phyloP scores from a whole-genome alignment of 1,140 invertebrate genomes.

The Archivesica marissinica region DNA sequence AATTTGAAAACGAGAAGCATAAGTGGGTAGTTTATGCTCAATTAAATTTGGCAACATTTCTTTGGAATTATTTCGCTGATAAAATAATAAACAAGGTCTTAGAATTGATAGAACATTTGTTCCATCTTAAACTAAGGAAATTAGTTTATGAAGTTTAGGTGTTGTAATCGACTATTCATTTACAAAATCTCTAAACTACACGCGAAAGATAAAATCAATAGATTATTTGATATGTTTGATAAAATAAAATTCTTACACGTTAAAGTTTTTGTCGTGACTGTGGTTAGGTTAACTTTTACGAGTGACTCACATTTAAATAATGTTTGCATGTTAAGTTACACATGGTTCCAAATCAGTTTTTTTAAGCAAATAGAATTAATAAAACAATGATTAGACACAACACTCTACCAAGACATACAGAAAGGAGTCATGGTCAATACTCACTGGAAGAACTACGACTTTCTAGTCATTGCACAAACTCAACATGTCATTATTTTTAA shows the following conservation, averaged over 20 bases:
- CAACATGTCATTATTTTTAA: too few species aligned
- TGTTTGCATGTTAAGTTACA: neutral
- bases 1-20: neutral
- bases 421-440: too few species aligned
- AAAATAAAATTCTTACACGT: slow-evolving; percentile 29
- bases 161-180: slow-evolving; percentile 44
- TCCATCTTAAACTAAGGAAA: neutral
- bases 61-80: slow-evolving; percentile 10
- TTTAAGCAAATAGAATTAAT: too few species aligned
- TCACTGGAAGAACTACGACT: too few species aligned
- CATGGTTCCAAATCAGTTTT: too few species aligned
- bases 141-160: neutral
- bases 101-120: neutral
- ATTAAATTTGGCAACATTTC: slow-evolving; percentile 3
- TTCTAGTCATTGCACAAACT: too few species aligned
- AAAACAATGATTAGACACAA: too few species aligned
- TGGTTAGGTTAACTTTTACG: neutral
- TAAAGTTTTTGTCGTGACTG: slow-evolving; percentile 13
- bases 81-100: slow-evolving; percentile 3
- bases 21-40: slow-evolving; percentile 7
- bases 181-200: slow-evolving; percentile 3
- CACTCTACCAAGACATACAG: too few species aligned
- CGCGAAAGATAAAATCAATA: slow-evolving; percentile 38
- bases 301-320: slow-evolving; percentile 22
- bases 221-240: slow-evolving; percentile 49